Evolutionary conservation across 2,888 invertebrate species (phyloP).

Genomic region (Belgica antarctica): DNA sequence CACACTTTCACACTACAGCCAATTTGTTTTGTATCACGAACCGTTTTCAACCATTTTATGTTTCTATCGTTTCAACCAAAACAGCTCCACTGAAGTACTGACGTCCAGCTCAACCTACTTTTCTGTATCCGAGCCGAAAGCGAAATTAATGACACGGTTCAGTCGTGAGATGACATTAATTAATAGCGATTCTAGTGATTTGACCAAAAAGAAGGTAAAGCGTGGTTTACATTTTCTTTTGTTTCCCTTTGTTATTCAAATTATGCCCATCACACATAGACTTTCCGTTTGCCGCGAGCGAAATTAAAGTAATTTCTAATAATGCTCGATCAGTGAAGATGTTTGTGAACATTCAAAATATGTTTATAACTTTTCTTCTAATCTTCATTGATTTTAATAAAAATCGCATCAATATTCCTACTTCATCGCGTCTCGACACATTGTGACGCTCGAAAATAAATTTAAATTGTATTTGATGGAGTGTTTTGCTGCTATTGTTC

Average conservation of each 20-base stretch:
- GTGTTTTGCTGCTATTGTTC: no score
- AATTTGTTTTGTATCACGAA: no score
- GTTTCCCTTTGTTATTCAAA: background rate
- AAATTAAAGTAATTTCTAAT: constrained; percentile 4
- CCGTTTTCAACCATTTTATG: no score
- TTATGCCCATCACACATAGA: background rate
- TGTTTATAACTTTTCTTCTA: background rate
- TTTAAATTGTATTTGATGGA: constrained; percentile 10
- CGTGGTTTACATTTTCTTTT: background rate
- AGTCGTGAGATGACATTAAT: constrained; percentile 58
- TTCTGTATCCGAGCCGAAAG: constrained; percentile 66
- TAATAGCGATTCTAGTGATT: constrained; percentile 57
- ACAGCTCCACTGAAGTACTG: constrained; percentile 36
- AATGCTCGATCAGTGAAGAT: background rate
- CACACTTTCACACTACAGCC: no score
- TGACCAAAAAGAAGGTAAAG: constrained; percentile 60
- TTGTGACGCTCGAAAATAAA: constrained; percentile 9
- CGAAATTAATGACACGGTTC: constrained; percentile 63
- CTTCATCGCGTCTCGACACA: background rate
- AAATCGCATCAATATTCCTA: constrained; percentile 16
- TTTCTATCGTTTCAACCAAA: background rate
- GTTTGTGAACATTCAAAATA: background rate
- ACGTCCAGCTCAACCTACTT: constrained; percentile 59
- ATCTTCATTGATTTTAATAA: background rate
- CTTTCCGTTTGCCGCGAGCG: background rate